A percentile compares a stretch with the other conserved stretches of the same genome.
phyloP scores from a whole-genome alignment of 35 echinoderm and acorn worm genomes.

The Lytechinus variegatus region DNA sequence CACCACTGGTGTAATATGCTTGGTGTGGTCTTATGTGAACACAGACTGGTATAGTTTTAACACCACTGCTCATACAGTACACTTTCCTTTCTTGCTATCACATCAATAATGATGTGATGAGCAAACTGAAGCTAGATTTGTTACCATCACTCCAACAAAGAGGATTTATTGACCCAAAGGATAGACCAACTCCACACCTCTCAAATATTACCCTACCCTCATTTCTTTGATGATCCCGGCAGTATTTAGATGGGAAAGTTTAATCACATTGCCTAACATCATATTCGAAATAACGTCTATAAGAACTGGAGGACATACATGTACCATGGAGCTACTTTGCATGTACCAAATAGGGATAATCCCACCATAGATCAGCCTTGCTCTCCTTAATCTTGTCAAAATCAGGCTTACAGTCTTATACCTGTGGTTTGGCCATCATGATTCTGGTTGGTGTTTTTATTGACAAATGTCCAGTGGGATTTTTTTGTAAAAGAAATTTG shows the following conservation, averaged over 20 bases:
- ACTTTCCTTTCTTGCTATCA: background rate
- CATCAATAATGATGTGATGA: background rate
- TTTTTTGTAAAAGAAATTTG: no score
- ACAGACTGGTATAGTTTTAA: no score
- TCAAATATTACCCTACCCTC: background rate
- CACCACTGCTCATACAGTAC: no score
- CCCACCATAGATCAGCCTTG: background rate
- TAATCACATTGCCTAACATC: background rate
- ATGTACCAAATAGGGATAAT: background rate
- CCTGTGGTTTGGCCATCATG: no score
- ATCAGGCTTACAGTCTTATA: background rate
- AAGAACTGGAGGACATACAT: background rate
- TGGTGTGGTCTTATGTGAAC: no score
- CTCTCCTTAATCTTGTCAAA: background rate
- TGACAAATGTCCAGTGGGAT: no score
- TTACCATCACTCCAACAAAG: background rate
- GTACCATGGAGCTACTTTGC: background rate
- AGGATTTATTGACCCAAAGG: background rate
- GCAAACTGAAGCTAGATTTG: background rate
- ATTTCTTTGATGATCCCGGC: background rate
- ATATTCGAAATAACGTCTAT: background rate
- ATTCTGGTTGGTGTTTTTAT: no score
- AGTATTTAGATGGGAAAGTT: background rate
- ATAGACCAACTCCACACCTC: background rate
- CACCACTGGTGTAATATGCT: no score